Evolutionary conservation across 2,113 vertebrate species (phyloP), one percentile per base, ranked within the genome.

Genomic region (Orientallactaga bullata): DNA sequence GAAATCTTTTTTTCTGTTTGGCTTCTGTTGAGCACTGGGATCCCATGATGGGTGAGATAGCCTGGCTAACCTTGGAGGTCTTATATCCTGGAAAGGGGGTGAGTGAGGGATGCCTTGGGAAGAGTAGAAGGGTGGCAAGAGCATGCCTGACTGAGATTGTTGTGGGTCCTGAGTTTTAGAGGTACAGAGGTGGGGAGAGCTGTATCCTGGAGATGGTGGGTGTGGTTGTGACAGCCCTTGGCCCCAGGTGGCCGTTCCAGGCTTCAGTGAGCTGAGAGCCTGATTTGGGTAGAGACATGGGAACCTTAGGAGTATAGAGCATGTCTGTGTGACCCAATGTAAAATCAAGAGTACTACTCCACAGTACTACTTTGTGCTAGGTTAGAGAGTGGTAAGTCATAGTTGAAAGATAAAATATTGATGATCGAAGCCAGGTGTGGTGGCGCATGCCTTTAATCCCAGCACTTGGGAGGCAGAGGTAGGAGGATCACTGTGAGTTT

Each of bases 351-450:
- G 66, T 71, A 10, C 32, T 30, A 24, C 5, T 91, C 24, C 21
- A 66, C 24, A 76, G 28, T 15, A 37, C 61, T 85, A 58, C 74
- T 85, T 90, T 82, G 28, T 85, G 32, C 79, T 89, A 82, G 73
- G n/a, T 28, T 20, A 63, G 63, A 88, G 8, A 74, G 2, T 16
- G 47, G 13, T 72, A 58, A 65, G 66, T 61, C 26, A 47, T 32
- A 65, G 15, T 42, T 66, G 26, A 94, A 78, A 77, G 72, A 60
- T 73, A n/a, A 79, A 47, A 81, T 66, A 66, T 21, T 28, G 85
- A 74, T 39, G 66, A 63, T 28, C n/a, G n/a, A n/a, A n/a, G n/a
- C n/a, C n/a, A n/a, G n/a, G n/a, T n/a, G n/a, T n/a, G n/a, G n/a
- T n/a, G n/a, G n/a, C n/a, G n/a, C n/a, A n/a, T n/a, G n/a, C n/a